phyloP scores from a whole-genome alignment of 2,113 vertebrate genomes.

The Tupaia chinensis region DNA sequence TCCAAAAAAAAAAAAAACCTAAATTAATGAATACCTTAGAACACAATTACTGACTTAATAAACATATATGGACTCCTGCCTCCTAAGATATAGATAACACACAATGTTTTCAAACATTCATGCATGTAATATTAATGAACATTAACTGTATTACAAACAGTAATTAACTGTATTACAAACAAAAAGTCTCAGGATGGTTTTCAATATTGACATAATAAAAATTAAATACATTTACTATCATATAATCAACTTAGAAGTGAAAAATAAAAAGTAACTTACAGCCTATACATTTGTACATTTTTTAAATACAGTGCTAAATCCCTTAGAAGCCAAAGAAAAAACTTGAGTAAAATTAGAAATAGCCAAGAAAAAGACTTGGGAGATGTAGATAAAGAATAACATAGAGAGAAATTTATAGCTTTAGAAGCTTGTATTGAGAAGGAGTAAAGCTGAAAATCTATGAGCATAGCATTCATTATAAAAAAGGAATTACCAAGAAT shows the following conservation, averaged over 20 bases:
- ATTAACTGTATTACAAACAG: background rate
- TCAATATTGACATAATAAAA: background rate
- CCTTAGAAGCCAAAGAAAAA: background rate
- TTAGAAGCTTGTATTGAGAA: background rate
- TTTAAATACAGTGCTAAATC: background rate
- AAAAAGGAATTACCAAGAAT: background rate
- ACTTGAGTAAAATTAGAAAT: constrained; percentile 16
- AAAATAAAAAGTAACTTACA: background rate
- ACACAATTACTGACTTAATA: background rate
- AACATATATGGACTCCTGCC: background rate
- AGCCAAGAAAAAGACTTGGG: background rate
- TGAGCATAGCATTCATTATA: background rate
- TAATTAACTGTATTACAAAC: background rate
- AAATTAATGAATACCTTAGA: background rate
- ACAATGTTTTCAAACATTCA: background rate
- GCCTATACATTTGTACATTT: background rate
- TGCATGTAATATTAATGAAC: background rate
- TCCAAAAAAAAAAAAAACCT: too few species aligned
- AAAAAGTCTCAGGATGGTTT: background rate
- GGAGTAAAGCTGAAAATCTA: background rate
- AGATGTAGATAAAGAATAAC: background rate
- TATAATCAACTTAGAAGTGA: background rate
- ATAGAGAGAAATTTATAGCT: background rate
- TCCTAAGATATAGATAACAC: background rate
- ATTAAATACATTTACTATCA: background rate